Conservation (phyloP, 2,113 vertebrate species). For the Tretioscincus oriximinensis region DNA sequence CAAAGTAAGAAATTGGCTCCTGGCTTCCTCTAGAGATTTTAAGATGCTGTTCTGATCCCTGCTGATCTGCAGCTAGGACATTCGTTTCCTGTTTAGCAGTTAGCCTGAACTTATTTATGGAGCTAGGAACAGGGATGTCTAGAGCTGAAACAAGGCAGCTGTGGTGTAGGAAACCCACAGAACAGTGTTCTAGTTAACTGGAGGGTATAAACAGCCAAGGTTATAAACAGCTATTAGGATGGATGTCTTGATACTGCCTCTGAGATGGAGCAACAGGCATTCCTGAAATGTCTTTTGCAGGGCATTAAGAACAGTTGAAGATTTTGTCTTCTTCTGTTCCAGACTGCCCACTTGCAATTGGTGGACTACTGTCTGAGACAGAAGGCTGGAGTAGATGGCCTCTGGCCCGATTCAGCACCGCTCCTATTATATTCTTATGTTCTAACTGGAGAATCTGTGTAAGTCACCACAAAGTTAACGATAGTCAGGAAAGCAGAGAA, state of each 20-base stretch:
- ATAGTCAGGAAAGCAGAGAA: background rate
- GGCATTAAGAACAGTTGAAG: too few species aligned
- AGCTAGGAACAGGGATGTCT: conserved; percentile 26
- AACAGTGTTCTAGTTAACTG: conserved; percentile 41
- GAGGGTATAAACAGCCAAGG: conserved; percentile 14
- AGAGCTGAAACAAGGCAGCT: conserved; percentile 32
- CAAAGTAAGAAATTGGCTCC: conserved; percentile 24
- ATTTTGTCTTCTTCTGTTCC: too few species aligned
- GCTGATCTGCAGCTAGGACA: conserved; percentile 47
- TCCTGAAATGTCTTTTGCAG: too few species aligned
- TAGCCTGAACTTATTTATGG: conserved; percentile 34
- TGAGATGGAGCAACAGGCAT: too few species aligned
- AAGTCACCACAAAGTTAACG: conserved; percentile 25
- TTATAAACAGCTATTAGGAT: too few species aligned
- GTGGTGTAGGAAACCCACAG: conserved; percentile 31
- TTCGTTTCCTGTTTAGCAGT: conserved; percentile 47
- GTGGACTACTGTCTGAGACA: too few species aligned
- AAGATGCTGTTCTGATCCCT: conserved; percentile 28
- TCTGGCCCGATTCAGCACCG: too few species aligned
- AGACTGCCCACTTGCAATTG: too few species aligned
- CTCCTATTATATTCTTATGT: too few species aligned
- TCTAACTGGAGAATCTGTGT: conserved; percentile 9
- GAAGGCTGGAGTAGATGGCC: too few species aligned
- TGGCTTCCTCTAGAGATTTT: conserved; percentile 33
- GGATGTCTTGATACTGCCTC: too few species aligned